A percentile compares a stretch with the other conserved stretches of the same genome.
phyloP scores from a whole-genome alignment of 2,888 invertebrate species.

The Alloscopus bannaensis region DNA sequence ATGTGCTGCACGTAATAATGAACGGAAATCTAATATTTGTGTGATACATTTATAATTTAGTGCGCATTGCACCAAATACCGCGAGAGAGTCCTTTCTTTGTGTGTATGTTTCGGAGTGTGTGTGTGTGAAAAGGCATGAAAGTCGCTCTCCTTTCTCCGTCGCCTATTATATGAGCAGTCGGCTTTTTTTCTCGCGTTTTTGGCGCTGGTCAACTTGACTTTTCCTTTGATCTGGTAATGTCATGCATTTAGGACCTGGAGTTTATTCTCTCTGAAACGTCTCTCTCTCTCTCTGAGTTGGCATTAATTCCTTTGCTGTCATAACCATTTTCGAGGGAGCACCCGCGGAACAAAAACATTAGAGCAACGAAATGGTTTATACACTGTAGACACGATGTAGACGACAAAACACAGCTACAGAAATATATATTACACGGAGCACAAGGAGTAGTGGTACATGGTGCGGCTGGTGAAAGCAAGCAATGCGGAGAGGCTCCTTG shows the following conservation, averaged over 20 bases:
- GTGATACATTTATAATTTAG: slow-evolving; percentile 65
- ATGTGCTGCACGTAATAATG: slow-evolving; percentile 65
- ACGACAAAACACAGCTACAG: no score
- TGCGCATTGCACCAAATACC: slow-evolving; percentile 59
- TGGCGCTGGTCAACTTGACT: slow-evolving; percentile 62
- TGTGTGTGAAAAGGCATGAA: slow-evolving; percentile 31
- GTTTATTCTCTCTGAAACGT: background rate
- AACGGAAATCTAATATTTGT: slow-evolving; percentile 65
- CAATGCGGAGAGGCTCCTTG: no score
- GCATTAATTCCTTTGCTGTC: slow-evolving; percentile 64
- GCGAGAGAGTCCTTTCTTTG: slow-evolving; percentile 6
- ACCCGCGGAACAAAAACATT: background rate
- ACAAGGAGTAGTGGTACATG: no score
- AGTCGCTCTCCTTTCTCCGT: no score
- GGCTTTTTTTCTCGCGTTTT: no score
- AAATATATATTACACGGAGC: no score
- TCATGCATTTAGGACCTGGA: slow-evolving; percentile 61
- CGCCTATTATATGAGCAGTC: no score
- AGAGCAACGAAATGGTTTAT: no score
- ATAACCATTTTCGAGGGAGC: slow-evolving; percentile 58
- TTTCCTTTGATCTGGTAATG: slow-evolving; percentile 63
- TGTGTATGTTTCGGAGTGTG: no score
- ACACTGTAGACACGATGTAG: no score
- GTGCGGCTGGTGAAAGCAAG: no score
- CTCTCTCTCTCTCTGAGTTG: slow-evolving; percentile 47